Evolutionary conservation across 2,797 vertebrate genomes (phyloP).

Genomic region (Numenius phaeopus): DNA sequence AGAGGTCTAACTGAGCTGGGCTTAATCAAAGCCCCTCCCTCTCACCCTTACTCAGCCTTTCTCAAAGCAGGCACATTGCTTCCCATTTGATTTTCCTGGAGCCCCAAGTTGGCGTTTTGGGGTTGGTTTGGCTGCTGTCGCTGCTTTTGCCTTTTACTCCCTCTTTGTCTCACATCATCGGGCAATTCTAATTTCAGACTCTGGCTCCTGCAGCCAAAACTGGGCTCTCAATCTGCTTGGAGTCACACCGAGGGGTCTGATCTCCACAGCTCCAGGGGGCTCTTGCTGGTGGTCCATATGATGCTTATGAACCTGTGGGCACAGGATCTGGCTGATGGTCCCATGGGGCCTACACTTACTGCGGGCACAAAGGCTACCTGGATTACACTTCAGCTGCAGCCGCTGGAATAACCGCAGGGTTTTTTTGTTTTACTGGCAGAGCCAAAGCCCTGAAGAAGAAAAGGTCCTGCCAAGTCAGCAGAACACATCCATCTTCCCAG

Average conservation of each 20-base stretch:
- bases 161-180: neutral
- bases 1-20: neutral
- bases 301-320: neutral
- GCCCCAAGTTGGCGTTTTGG: neutral
- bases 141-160: neutral
- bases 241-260: accelerated
- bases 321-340: neutral
- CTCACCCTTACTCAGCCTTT: neutral
- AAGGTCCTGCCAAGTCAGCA: constrained; percentile 43
- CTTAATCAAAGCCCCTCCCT: neutral
- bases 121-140: neutral
- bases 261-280: accelerated
- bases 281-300: neutral
- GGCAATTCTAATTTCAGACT: neutral
- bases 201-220: neutral
- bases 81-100: neutral
- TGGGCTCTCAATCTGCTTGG: accelerated
- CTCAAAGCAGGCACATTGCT: neutral
- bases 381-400: neutral
- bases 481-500: neutral
- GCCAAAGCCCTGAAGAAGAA: constrained; percentile 25
- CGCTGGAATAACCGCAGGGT: accelerated
- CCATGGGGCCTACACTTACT: accelerated
- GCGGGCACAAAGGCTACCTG: neutral
- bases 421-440: neutral